A percentile compares a stretch with the other conserved stretches of the same genome.
Evolutionary conservation across 2,797 vertebrate species (phyloP).

Genomic region (Psittacula derbiana): DNA sequence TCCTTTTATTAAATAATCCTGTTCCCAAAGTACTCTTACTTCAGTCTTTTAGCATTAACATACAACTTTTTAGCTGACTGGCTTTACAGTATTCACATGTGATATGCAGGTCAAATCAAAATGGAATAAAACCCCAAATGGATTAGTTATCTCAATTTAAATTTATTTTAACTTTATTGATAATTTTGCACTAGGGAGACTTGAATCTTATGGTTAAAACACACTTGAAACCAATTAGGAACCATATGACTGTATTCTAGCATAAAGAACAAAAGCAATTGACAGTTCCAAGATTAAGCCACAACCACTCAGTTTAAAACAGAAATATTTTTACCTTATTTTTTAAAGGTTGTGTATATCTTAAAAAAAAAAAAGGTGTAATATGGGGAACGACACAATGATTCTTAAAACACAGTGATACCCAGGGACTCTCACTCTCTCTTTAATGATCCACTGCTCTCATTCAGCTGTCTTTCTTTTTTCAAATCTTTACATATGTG

Average conservation of each 20-base stretch:
- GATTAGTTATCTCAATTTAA: slow-evolving; percentile 66
- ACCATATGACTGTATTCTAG: slow-evolving; percentile 58
- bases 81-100: slow-evolving; percentile 57
- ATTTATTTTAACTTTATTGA: slow-evolving; percentile 73
- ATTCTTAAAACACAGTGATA: slow-evolving; percentile 81
- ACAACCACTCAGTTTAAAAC: slow-evolving; percentile 62
- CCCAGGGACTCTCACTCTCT: slow-evolving; percentile 78
- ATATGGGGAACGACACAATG: slow-evolving; percentile 73
- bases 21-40: slow-evolving; percentile 42
- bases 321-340: slow-evolving; percentile 72
- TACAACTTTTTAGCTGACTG: slow-evolving; percentile 69
- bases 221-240: slow-evolving; percentile 72
- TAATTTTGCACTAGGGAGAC: slow-evolving; percentile 71
- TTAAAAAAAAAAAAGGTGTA: slow-evolving; percentile 61
- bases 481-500: slow-evolving; percentile 83
- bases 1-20: slow-evolving; percentile 13
- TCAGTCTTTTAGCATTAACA: slow-evolving; percentile 58
- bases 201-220: slow-evolving; percentile 72
- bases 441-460: slow-evolving; percentile 82
- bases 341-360: slow-evolving; percentile 71
- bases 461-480: slow-evolving; percentile 83
- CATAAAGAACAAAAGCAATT: slow-evolving; percentile 69
- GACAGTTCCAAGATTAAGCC: slow-evolving; percentile 58
- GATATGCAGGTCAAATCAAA: slow-evolving; percentile 64
- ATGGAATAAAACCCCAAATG: slow-evolving; percentile 62